A percentile compares a stretch with the other conserved stretches of the same genome.
Conservation (phyloP, 2,888 invertebrate genomes). For the Agrotis clavis region DNA sequence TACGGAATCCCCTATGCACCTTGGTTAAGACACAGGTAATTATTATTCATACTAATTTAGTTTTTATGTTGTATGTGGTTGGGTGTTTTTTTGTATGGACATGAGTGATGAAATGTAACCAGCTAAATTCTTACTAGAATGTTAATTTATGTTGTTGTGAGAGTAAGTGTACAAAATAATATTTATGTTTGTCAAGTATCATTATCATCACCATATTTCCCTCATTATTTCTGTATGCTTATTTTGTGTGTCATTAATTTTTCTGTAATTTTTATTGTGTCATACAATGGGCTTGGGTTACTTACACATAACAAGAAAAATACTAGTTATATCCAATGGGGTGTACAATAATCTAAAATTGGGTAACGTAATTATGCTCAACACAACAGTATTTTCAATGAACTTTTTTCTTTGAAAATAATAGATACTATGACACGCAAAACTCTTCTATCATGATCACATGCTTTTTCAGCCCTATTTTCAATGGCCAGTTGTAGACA, state of each 20-base stretch:
- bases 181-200: constrained; percentile 40
- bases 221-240: constrained; percentile 60
- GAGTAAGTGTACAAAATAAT: constrained; percentile 38
- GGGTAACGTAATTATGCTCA: not conserved
- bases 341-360: not conserved
- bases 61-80: constrained; percentile 62
- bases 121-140: constrained; percentile 31
- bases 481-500: constrained; percentile 81
- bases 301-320: not conserved
- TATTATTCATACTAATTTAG: constrained; percentile 61
- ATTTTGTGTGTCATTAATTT: constrained; percentile 63
- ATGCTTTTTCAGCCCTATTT: constrained; percentile 80
- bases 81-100: constrained; percentile 60
- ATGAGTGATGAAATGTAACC: constrained; percentile 59
- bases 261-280: constrained; percentile 30
- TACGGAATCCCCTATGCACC: constrained; percentile 96
- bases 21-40: constrained; percentile 96
- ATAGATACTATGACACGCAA: constrained; percentile 60
- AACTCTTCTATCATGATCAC: constrained; percentile 68
- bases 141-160: constrained; percentile 51
- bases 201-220: constrained; percentile 53
- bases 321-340: not conserved
- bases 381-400: not conserved
- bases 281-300: constrained; percentile 27
- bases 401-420: constrained; percentile 12